Conservation (phyloP, 2,797 vertebrate genomes). For the Acrossocheilus wenchowensis region DNA sequence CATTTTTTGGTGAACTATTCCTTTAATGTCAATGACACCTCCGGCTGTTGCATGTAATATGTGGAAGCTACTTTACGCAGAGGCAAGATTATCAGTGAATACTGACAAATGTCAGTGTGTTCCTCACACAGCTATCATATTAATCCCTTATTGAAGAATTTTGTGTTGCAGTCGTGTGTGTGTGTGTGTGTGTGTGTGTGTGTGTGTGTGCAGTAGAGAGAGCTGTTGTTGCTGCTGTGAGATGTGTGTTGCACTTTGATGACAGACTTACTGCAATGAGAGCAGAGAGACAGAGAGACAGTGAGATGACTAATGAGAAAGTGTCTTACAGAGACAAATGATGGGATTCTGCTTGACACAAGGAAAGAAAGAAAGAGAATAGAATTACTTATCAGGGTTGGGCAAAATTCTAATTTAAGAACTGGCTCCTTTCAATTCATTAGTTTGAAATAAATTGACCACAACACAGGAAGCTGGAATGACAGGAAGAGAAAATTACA, state of each 20-base stretch:
- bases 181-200: constrained; percentile 20
- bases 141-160: not conserved
- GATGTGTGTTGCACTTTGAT: constrained; percentile 24
- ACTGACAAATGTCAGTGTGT: not conserved
- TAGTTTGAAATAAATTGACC: constrained; percentile 2
- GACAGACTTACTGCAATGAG: constrained; percentile 7
- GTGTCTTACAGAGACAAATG: constrained; percentile 1
- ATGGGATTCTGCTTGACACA: not conserved
- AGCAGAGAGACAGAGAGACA: not conserved
- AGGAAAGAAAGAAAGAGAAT: not conserved
- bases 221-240: constrained; percentile 2
- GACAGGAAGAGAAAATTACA: not conserved
- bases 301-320: constrained; percentile 24
- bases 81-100: constrained; percentile 15
- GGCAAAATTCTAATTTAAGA: not conserved
- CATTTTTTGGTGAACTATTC: not conserved
- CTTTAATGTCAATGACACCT: not conserved
- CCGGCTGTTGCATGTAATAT: not conserved
- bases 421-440: not conserved
- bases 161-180: not conserved
- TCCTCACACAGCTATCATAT: not conserved
- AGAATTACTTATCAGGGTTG: not conserved
- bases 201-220: not conserved
- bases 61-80: not conserved
- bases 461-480: not conserved